Percentiles rank a stretch among this genome's conserved stretches.
Evolutionary conservation across 2,113 vertebrate genomes (phyloP).

Genomic region (Poeciliopsis occidentalis): DNA sequence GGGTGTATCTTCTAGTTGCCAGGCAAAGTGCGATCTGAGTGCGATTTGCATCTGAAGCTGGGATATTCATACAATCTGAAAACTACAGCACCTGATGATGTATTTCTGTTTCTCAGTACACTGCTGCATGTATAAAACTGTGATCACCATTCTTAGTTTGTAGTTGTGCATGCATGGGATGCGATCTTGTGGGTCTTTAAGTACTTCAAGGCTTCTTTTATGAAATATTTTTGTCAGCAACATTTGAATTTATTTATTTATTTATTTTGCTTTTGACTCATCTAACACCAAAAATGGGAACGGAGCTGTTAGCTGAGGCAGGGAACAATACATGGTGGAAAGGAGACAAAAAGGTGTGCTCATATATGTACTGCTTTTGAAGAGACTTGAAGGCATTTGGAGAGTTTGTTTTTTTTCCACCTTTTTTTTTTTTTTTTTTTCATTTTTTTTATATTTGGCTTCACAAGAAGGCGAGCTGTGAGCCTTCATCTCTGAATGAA

Average conservation of each 20-base stretch:
- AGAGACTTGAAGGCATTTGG: slow-evolving; percentile 76
- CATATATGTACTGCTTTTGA: slow-evolving; percentile 71
- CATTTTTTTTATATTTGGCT: slow-evolving; percentile 71
- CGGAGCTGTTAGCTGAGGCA: slow-evolving; percentile 20
- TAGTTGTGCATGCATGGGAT: neutral
- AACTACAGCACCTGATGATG: slow-evolving; percentile 34
- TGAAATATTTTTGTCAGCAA: slow-evolving; percentile 25
- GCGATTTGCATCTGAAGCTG: slow-evolving; percentile 66
- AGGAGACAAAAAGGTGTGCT: slow-evolving; percentile 65
- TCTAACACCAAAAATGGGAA: slow-evolving; percentile 2
- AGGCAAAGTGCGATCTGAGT: slow-evolving; percentile 41
- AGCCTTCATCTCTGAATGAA: slow-evolving; percentile 87
- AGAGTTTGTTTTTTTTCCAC: slow-evolving; percentile 71
- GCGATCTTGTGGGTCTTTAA: slow-evolving; percentile 6
- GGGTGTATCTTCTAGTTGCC: slow-evolving; percentile 49
- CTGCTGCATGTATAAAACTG: slow-evolving; percentile 18
- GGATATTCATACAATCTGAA: slow-evolving; percentile 67
- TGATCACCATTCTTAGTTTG: slow-evolving; percentile 14
- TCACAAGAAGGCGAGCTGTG: slow-evolving; percentile 81
- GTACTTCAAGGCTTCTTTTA: slow-evolving; percentile 19
- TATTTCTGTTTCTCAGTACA: slow-evolving; percentile 39
- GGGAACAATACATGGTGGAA: slow-evolving; percentile 27
- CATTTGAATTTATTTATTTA: slow-evolving; percentile 11
- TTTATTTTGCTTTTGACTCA: slow-evolving; percentile 13
- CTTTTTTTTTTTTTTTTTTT: slow-evolving; percentile 16